These are phyloP conservation scores for Pammene fasciana DNA, from an alignment of 2,888 invertebrate species.

Conservation along the genomic window DNA sequence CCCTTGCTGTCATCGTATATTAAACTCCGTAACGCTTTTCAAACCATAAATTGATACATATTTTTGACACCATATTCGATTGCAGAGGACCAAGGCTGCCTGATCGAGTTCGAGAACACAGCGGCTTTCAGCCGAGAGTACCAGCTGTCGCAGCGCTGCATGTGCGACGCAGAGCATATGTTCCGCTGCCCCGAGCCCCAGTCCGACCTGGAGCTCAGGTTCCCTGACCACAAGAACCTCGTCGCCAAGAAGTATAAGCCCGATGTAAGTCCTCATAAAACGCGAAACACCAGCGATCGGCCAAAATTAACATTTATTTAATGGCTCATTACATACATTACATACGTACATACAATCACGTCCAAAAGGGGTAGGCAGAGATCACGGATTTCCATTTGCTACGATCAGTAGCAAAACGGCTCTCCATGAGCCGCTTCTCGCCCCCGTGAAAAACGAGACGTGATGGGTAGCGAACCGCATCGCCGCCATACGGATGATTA, in stretches of 20 bases:
- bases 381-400: no score
- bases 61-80: neutral
- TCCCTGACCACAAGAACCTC: constrained; percentile 86
- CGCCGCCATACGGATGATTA: no score
- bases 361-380: no score
- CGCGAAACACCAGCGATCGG: neutral
- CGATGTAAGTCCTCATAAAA: constrained; percentile 62
- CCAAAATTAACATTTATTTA: neutral
- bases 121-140: constrained; percentile 97
- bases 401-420: no score
- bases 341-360: no score
- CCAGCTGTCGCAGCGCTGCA: constrained; percentile 96
- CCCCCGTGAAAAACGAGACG: no score
- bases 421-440: no score
- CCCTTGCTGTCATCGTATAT: neutral
- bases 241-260: constrained; percentile 90
- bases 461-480: no score
- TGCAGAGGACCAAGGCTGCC: constrained; percentile 92
- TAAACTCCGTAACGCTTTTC: neutral
- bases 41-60: neutral
- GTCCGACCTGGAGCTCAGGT: constrained; percentile 85
- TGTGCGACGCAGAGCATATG: constrained; percentile 99
- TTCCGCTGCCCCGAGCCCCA: constrained; percentile 90
- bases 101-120: constrained; percentile 96
- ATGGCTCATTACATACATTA: no score